Evolutionary conservation across 2,797 vertebrate genomes (phyloP).

Genomic region (Eospalax fontanierii): DNA sequence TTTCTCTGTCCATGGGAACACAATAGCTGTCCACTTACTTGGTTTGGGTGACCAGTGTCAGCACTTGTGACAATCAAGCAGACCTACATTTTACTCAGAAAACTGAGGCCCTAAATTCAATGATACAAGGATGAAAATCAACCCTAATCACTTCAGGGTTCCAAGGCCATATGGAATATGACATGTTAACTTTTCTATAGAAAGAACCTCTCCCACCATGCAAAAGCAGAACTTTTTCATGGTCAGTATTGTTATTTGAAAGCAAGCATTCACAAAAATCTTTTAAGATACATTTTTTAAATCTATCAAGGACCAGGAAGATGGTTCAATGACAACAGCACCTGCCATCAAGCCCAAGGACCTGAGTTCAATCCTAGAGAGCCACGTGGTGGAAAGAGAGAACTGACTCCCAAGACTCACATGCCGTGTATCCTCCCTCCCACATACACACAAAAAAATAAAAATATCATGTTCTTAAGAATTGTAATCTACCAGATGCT

Average conservation of each 20-base stretch:
- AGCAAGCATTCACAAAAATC: conserved; percentile 1
- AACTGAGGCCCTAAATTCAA: conserved; percentile 36
- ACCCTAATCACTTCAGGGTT: background rate
- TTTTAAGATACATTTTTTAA: background rate
- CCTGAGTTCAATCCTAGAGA: background rate
- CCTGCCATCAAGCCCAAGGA: background rate
- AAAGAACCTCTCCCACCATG: conserved; percentile 20
- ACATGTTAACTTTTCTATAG: background rate
- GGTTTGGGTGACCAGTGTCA: background rate
- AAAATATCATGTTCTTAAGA: no score
- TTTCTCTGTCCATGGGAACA: conserved; percentile 72
- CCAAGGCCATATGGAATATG: background rate
- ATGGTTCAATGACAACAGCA: background rate
- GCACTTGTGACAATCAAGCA: conserved; percentile 11
- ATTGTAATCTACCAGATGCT: background rate
- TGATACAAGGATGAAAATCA: background rate
- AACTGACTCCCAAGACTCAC: background rate
- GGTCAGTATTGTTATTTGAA: background rate
- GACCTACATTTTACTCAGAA: conserved; percentile 56
- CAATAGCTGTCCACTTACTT: conserved; percentile 63
- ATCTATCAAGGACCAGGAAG: no score
- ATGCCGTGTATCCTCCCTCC: background rate
- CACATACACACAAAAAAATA: background rate
- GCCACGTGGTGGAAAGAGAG: no score
- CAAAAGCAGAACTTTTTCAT: background rate